Conservation (phyloP, 2,888 invertebrate species). For the Caenorhabditis angaria region DNA sequence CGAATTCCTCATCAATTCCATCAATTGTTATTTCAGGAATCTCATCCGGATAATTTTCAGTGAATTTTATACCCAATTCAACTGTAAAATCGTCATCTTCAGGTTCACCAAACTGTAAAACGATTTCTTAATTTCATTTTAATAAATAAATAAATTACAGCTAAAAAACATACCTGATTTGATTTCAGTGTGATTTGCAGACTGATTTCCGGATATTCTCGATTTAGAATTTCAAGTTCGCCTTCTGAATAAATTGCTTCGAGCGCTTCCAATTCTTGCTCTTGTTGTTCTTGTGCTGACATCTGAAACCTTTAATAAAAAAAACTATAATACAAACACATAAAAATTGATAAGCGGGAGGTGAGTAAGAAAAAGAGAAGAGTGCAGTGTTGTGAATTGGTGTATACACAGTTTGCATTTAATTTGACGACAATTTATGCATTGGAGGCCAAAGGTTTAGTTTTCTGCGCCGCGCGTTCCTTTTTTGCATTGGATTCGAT, state of each 20-base stretch:
- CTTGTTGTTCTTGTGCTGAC: conserved; percentile 51
- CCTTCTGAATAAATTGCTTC: conserved; percentile 55
- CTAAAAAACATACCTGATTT: conserved; percentile 30
- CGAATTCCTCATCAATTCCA: conserved; percentile 57
- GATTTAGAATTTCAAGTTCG: conserved; percentile 35
- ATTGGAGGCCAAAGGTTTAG: not conserved
- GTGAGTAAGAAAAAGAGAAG: conserved; percentile 5
- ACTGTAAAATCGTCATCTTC: conserved; percentile 46
- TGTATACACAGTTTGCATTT: conserved; percentile 26
- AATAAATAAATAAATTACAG: not conserved
- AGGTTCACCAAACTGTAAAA: conserved; percentile 37
- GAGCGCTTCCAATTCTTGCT: conserved; percentile 55
- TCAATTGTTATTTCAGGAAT: conserved; percentile 56
- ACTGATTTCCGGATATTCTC: conserved; percentile 47
- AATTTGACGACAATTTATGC: not conserved
- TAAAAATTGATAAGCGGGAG: not conserved
- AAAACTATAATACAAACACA: not conserved
- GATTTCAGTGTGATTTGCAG: conserved; percentile 48
- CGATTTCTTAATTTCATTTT: not conserved
- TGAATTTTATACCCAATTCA: conserved; percentile 43
- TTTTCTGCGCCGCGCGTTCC: not conserved
- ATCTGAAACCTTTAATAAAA: conserved; percentile 9
- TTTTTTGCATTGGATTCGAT: not conserved
- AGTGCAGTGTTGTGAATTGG: conserved; percentile 12
- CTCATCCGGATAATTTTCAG: conserved; percentile 66